Conservation (phyloP, 2,888 invertebrate genomes). For the Epirrhoe alternata region DNA sequence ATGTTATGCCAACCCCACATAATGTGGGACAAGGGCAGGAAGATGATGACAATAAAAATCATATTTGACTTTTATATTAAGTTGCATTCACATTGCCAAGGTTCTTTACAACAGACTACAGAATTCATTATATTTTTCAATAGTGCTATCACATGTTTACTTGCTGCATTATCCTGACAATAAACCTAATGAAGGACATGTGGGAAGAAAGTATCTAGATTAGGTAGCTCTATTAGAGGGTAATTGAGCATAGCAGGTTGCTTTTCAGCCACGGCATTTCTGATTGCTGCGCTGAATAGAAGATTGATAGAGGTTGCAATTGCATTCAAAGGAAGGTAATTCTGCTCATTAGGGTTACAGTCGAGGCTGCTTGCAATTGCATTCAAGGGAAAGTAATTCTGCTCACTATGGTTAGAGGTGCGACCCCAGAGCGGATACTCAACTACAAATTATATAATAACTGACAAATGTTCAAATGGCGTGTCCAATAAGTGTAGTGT, state of each 20-base stretch:
- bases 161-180: background rate
- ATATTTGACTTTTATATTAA: too few relatives aligned
- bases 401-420: slow-evolving; percentile 1
- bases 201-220: background rate
- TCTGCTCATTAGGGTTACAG: slow-evolving; percentile 1
- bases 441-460: background rate
- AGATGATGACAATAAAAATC: too few relatives aligned
- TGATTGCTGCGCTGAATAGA: background rate
- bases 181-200: background rate
- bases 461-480: slow-evolving; percentile 1
- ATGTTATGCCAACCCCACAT: too few relatives aligned
- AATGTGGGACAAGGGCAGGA: too few relatives aligned
- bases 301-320: slow-evolving; percentile 2
- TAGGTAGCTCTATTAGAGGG: background rate
- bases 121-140: background rate
- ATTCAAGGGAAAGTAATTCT: slow-evolving; percentile 7
- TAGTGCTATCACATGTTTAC: background rate
- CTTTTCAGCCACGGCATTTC: background rate
- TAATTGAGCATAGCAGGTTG: background rate
- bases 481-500: background rate
- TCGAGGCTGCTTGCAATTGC: slow-evolving; percentile 4
- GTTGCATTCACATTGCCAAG: background rate
- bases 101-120: background rate
- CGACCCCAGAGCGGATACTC: background rate
- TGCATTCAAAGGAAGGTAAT: slow-evolving; percentile 10